Evolutionary conservation across 2,113 vertebrate genomes (phyloP).

Genomic region (Leucoraja erinaceus): DNA sequence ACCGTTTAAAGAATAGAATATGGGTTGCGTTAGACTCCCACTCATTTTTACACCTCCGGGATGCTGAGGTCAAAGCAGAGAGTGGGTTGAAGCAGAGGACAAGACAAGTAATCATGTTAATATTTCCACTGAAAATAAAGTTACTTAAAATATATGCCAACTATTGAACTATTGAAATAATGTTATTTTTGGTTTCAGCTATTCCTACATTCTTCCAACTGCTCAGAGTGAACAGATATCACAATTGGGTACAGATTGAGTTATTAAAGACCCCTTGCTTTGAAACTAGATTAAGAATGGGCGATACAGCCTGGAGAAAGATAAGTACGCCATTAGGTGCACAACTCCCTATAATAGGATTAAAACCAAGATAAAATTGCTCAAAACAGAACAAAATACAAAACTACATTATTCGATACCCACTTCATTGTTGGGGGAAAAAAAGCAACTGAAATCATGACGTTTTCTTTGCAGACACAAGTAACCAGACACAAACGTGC

Average conservation of each 20-base stretch:
- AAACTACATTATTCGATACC: neutral
- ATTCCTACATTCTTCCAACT: neutral
- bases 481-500: neutral
- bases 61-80: neutral
- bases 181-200: slow-evolving; percentile 6
- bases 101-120: neutral
- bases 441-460: neutral
- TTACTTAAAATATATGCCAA: neutral
- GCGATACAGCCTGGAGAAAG: neutral
- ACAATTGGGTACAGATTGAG: neutral
- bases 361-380: neutral
- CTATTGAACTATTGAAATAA: neutral
- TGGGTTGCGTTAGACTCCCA: neutral
- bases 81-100: neutral
- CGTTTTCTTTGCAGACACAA: neutral
- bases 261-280: neutral
- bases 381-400: neutral
- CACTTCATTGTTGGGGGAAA: neutral
- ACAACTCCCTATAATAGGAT: neutral
- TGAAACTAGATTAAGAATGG: neutral
- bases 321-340: neutral
- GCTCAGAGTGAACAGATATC: neutral
- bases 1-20: neutral
- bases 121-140: neutral
- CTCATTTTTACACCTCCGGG: neutral